These are phyloP conservation scores for Saccopteryx leptura DNA, from an alignment of 2,113 vertebrate genomes.

Conservation along the genomic window DNA sequence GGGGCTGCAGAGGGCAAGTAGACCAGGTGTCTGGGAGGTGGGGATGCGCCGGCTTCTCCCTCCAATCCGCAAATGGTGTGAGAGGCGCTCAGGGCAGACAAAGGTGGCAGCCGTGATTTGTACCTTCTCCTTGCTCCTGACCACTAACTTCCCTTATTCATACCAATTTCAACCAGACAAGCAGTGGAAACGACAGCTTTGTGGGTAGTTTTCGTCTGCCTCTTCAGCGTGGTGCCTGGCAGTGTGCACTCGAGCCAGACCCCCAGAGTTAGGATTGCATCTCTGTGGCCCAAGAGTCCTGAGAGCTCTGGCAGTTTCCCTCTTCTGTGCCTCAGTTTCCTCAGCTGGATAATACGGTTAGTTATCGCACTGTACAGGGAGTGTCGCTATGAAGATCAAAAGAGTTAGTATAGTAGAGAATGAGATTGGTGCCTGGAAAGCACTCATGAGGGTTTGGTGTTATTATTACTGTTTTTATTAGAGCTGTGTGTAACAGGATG, in stretches of 20 bases:
- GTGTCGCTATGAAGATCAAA: not conserved
- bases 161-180: not conserved
- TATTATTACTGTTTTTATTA: constrained; percentile 56
- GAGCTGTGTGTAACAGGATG: constrained; percentile 27
- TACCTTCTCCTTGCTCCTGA: not conserved
- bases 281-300: no score
- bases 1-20: not conserved
- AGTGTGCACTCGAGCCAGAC: not conserved
- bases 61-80: fast-evolving
- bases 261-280: not conserved
- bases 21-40: not conserved
- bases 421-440: not conserved
- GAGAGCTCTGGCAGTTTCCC: not conserved
- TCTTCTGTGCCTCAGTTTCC: not conserved
- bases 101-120: not conserved
- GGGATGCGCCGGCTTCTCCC: not conserved
- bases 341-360: not conserved
- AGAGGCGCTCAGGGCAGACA: not conserved
- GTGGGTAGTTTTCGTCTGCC: not conserved
- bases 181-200: fast-evolving
- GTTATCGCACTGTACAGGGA: not conserved
- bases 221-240: not conserved
- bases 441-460: not conserved
- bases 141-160: not conserved
- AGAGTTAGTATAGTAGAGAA: not conserved